Evolutionary conservation across 1,140 invertebrate species (phyloP), one percentile per base, ranked within the genome.

Genomic region (Mycetomoellerius zeteki): DNA sequence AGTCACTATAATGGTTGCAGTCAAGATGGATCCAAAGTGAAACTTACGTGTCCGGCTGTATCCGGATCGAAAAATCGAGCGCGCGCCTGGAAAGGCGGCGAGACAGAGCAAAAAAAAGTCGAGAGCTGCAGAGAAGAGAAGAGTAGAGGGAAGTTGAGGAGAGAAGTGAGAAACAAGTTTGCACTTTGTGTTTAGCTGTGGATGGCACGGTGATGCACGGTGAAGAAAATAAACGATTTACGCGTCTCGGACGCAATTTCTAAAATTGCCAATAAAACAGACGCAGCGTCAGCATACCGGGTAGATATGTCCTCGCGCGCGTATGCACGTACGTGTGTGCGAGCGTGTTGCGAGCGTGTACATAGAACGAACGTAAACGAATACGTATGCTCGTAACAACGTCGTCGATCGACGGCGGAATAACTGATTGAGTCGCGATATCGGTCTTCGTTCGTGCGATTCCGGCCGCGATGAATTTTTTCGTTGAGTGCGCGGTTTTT

Each of bases 251-350:
- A 60, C 85, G 86, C 89, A 92, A 91, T 92, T 90, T 86, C 88
- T 78, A 81, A 88, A 89, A 93, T 92, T 90, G 90, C 90, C 90
- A 88, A 92, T 92, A 93, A 92, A 91, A 90, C 86, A 71, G 86
- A 82, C 91, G 82, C 86, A 85, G 47, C 88, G 86, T 85, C 78
- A 85, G 78, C 82, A 67, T 88, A 30, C n/a, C 12, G 71, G 50
- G 21, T 64, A 75, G 56, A 78, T 76, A 65, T 81, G 50, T 88
- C 73, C 19, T 14, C 65, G 56, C 73, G 72, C 69, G 54, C 54
- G 27, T 71, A 21, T n/a, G 14, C 3, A 21, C 52, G 2, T 19
- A 19, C 21, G 14, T n/a, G 37, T 24, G 27, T 52, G 50, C 2
- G 12, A 8, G 30, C 37, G 33, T 2, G 14, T 30, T 8, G 24